Evolutionary conservation across 2,888 invertebrate species (phyloP), one percentile per base, ranked within the genome.

Genomic region (Endotricha flammealis): DNA sequence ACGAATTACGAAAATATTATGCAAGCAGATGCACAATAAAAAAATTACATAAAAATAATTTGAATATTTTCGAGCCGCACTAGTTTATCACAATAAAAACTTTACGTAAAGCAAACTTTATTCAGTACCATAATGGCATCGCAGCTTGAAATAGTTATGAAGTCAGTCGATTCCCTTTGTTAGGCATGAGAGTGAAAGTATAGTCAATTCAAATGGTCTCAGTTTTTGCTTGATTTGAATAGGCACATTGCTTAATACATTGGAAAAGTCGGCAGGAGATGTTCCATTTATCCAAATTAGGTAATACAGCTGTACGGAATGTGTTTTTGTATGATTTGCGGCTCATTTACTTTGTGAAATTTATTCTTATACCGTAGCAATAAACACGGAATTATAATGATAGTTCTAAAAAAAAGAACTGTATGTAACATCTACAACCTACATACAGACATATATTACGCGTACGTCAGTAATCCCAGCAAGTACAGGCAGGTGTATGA

Each of bases 101-200:
- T 25, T 27, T 33, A 33, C 25, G 12, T 16, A 20, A 20, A 7
- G 2, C 7, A 2, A 20, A 20, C 8, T 20, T 20, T 20, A 25
- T 33, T 33, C 27, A 33, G 32, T 16, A 13, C 23, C 32, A 25
- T 24, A 32, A 32, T 32, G 10, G 24, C 14, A 33, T 17, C 32
- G 16, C 29, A 35, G 35, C 28, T 22, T 29, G 35, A 29, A 29
- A 23, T 35, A 35, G 13, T 29, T 29, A 29, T 12, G 22, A 22
- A 35, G 28, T 35, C 35, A 29, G 29, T 28, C 35, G 22, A 35
- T 29, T 29, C 35, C 29, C 35, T 35, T 35, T 22, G 29, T 35
- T 27, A 33, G 32, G 25, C 35, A 29, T 29, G 35, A 29, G 12
- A 35, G 35, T 29, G 35, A 35, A 35, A 35, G 35, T 35, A n/a